Evolutionary conservation across 2,888 invertebrate species (phyloP).

Genomic region (Dryobota labecula): DNA sequence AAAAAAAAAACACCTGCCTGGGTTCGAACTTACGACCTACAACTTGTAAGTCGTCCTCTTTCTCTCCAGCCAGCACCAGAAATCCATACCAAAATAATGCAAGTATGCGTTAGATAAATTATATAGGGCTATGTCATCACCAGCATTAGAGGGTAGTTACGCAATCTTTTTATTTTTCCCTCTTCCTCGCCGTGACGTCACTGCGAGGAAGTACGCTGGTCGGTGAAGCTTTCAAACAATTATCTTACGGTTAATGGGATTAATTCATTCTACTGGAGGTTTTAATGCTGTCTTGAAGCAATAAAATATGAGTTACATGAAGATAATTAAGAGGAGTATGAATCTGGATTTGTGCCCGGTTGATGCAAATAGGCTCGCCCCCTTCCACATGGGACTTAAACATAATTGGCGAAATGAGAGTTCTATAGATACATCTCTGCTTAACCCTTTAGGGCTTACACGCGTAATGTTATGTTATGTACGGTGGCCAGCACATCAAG

Average conservation of each 20-base stretch:
- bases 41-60: conserved; percentile 1
- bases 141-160: conserved; percentile 14
- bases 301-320: neutral
- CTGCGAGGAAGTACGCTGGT: conserved; percentile 44
- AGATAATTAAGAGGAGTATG: neutral
- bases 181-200: conserved; percentile 39
- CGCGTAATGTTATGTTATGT: too few species aligned
- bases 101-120: conserved; percentile 8
- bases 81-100: neutral
- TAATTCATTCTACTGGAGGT: neutral
- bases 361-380: neutral
- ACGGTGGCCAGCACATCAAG: too few species aligned
- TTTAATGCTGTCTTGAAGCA: neutral
- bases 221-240: conserved; percentile 23
- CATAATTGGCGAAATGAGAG: too few species aligned
- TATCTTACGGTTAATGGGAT: conserved; percentile 22
- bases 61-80: neutral
- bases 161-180: conserved; percentile 35
- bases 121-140: conserved; percentile 34
- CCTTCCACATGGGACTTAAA: too few species aligned
- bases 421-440: too few species aligned
- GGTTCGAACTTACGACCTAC: too few species aligned
- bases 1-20: too few species aligned
- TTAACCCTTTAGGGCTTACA: too few species aligned
- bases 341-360: neutral